Base-by-base conservation (phyloP, 2,113 vertebrate genomes). In the Picathartes gymnocephalus region DNA sequence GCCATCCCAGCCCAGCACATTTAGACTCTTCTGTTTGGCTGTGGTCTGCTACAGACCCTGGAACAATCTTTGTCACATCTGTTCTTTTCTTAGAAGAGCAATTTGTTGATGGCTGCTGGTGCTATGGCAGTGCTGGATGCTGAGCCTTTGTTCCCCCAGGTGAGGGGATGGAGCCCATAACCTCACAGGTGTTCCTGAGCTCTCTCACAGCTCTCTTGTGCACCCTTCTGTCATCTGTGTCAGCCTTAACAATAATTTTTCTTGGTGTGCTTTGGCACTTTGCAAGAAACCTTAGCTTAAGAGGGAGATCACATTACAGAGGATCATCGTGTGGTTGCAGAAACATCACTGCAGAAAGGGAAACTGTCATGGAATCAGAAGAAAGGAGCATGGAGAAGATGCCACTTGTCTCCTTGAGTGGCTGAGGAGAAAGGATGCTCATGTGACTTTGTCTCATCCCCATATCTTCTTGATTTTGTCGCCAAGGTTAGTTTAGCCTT, bases 11-110 rank as follows among this genome's bases (percentile, higher is more conserved):
- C 88, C 92, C 88, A 76, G 79, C 86, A 39, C 72, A 68, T 95
- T 97, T 60, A 94, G 64, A 90, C 93, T 90, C 88, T 96, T 94
- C 72, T 97, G 48, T 86, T 97, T 96, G 94, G 93, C 94, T 96
- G 64, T 92, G 72, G 88, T 74, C 94, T 96, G 48, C 76, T 86
- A 39, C 70, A 96, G 86, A 83, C 80, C 60, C 88, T 95, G 95
- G 92, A 97, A 96, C 92, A 93, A 72, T 95, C 91, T 97, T 96
- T 85, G 61, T 66, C 91, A 92, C 94, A 96, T 95, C 96, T 96
- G 90, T 71, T 96, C 93, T 94, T 97, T 96, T 96, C 92, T 95
- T 94, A 88, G 0, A 4, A 68, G 82, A 71, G 89, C 83, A 31
- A 81, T 96, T 93, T 86, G 64, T 69, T 56, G 91, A 76, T 37